A percentile compares a stretch with the other conserved stretches of the same genome.
phyloP scores from a whole-genome alignment of 2,113 vertebrate species.

The Entelurus aequoreus region DNA sequence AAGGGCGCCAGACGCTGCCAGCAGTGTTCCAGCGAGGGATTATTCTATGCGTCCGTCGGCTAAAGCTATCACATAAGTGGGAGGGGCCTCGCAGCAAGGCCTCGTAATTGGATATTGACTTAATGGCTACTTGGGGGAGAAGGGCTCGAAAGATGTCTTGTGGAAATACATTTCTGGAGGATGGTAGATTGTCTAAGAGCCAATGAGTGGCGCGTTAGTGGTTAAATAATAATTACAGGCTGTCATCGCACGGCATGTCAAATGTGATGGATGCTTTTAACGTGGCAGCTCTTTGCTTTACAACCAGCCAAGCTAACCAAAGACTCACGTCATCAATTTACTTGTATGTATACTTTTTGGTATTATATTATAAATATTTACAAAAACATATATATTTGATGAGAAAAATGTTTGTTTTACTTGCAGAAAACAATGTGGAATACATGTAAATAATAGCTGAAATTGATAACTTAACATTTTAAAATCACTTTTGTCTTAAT shows the following conservation, averaged over 20 bases:
- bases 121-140: slow-evolving; percentile 27
- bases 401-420: too few species aligned
- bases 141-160: background rate
- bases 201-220: background rate
- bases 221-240: background rate
- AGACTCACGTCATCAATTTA: background rate
- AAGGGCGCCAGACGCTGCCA: slow-evolving; percentile 48
- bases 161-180: background rate
- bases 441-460: too few species aligned
- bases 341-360: too few species aligned
- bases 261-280: background rate
- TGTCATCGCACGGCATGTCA: background rate
- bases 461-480: too few species aligned
- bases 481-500: too few species aligned
- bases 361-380: too few species aligned
- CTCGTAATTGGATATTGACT: slow-evolving; percentile 50
- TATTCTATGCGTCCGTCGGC: slow-evolving; percentile 44
- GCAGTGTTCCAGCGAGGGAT: slow-evolving; percentile 41
- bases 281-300: too few species aligned
- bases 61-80: slow-evolving; percentile 16
- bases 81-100: slow-evolving; percentile 26
- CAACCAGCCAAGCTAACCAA: background rate
- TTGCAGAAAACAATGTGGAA: too few species aligned
- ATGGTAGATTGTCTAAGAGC: background rate
- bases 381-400: too few species aligned